Percentiles rank a stretch among this genome's conserved stretches.
These are phyloP conservation scores for Glossosoma conforme DNA, from an alignment of 1,140 invertebrate genomes.

Conservation along the genomic window DNA sequence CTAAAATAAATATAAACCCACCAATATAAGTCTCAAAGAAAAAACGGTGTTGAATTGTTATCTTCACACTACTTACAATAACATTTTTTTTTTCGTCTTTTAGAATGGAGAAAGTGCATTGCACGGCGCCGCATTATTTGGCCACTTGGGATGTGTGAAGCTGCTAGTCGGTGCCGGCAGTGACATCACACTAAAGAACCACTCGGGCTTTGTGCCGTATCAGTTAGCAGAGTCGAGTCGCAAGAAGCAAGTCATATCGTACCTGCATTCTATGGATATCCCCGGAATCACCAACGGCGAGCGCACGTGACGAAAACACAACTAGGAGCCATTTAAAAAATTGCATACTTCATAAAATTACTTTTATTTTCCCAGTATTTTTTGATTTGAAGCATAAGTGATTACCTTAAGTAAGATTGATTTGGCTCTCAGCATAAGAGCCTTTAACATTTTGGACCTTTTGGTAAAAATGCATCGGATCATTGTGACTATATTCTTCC, in stretches of 20 bases:
- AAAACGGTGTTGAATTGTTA: too few relatives aligned
- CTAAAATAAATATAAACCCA: background rate
- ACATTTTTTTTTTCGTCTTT: conserved; percentile 30
- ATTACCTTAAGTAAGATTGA: too few relatives aligned
- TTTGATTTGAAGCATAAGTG: too few relatives aligned
- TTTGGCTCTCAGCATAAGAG: too few relatives aligned
- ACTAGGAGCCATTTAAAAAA: background rate
- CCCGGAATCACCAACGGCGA: conserved; percentile 23
- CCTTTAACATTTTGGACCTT: too few relatives aligned
- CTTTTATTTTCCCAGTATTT: too few relatives aligned
- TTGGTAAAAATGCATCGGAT: too few relatives aligned
- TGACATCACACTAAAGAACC: conserved; percentile 62
- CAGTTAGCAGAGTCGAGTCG: conserved; percentile 58
- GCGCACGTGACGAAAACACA: conserved; percentile 18
- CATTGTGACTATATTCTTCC: too few relatives aligned
- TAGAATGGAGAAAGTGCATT: conserved; percentile 88
- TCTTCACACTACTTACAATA: too few relatives aligned
- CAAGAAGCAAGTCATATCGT: conserved; percentile 54
- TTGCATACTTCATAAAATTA: background rate
- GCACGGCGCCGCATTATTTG: conserved; percentile 85
- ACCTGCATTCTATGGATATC: conserved; percentile 43
- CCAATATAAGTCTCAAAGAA: too few relatives aligned
- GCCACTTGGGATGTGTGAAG: conserved; percentile 73
- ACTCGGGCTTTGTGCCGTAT: conserved; percentile 62
- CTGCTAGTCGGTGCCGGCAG: conserved; percentile 70